phyloP scores from a whole-genome alignment of 23 tunicate genomes.

The Halocynthia aurantium region DNA sequence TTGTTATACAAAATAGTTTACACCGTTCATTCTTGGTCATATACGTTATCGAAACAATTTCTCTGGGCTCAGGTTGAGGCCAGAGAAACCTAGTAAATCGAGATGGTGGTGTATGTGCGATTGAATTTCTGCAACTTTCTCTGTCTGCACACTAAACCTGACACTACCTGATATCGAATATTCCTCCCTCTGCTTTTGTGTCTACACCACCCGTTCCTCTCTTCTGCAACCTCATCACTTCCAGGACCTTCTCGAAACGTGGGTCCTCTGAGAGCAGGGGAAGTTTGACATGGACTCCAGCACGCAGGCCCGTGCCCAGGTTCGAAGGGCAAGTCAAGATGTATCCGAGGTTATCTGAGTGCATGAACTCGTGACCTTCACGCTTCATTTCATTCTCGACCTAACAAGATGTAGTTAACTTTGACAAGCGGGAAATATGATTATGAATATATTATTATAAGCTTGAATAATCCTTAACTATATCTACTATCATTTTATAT shows the following conservation, averaged over 20 bases:
- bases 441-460: too few species aligned
- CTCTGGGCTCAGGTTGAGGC: too few species aligned
- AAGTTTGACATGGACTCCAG: slow-evolving; percentile 31
- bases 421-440: too few species aligned
- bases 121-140: neutral
- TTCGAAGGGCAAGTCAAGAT: slow-evolving; percentile 33
- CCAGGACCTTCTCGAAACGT: slow-evolving; percentile 24
- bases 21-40: too few species aligned
- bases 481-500: too few species aligned
- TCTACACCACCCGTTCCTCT: slow-evolving; percentile 32
- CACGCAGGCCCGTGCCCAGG: slow-evolving; percentile 35
- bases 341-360: slow-evolving; percentile 38
- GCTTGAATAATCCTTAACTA: too few species aligned
- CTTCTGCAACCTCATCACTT: slow-evolving; percentile 14
- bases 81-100: too few species aligned
- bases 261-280: slow-evolving; percentile 23
- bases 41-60: too few species aligned
- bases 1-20: too few species aligned
- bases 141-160: neutral
- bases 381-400: slow-evolving; percentile 14
- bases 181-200: slow-evolving; percentile 21
- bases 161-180: slow-evolving; percentile 30
- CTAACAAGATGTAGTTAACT: neutral
- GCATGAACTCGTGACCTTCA: slow-evolving; percentile 38
- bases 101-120: neutral